These are phyloP conservation scores for Calyptomena viridis DNA, from an alignment of 2,113 vertebrate genomes.

Conservation along the genomic window DNA sequence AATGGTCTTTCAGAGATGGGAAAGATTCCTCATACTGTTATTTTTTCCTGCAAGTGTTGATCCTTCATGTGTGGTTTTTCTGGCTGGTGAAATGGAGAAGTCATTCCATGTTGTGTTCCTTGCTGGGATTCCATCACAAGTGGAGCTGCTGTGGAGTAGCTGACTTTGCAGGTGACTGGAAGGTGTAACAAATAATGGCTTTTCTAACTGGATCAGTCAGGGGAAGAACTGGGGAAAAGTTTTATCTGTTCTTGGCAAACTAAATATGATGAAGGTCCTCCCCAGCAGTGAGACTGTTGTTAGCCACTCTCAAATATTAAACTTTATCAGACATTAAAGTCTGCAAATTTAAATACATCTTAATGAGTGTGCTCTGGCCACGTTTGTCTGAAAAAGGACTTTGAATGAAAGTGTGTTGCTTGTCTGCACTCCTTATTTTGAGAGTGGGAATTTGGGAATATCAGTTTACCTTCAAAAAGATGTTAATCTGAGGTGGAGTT, in stretches of 20 bases:
- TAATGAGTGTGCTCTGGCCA: neutral
- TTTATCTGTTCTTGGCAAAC: neutral
- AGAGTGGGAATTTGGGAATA: neutral
- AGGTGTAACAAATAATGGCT: neutral
- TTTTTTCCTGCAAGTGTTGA: neutral
- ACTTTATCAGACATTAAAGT: neutral
- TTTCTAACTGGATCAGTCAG: neutral
- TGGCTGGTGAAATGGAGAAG: neutral
- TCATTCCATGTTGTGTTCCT: accelerated
- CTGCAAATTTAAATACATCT: neutral
- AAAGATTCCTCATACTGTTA: neutral
- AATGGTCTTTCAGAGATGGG: neutral
- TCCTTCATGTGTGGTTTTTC: neutral
- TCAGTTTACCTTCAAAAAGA: neutral
- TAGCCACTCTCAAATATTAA: neutral
- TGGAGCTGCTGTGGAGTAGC: neutral
- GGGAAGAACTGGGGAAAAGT: neutral
- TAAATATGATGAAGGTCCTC: neutral
- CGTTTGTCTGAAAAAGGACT: neutral
- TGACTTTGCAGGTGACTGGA: neutral
- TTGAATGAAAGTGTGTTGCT: neutral
- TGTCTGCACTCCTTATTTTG: neutral
- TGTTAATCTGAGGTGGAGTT: neutral
- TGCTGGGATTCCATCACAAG: neutral
- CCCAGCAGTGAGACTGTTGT: neutral